Conservation (phyloP, 2,888 invertebrate genomes). For the Tachina lurida region DNA sequence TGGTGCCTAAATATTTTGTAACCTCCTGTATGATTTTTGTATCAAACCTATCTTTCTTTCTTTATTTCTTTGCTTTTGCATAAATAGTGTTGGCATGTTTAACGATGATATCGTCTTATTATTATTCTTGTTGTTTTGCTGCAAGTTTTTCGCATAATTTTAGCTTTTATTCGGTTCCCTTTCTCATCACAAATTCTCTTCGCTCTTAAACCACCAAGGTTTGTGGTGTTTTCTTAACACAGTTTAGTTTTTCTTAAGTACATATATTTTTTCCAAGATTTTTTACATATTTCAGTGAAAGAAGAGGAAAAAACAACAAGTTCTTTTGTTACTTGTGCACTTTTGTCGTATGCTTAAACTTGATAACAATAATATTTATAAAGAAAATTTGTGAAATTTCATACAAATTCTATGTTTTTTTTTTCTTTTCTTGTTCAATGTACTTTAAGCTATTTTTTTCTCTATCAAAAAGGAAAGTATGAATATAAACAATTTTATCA, state of each 20-base stretch:
- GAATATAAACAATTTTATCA: background rate
- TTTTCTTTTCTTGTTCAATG: background rate
- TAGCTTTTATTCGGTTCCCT: background rate
- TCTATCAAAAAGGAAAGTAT: background rate
- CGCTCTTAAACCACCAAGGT: slow-evolving; percentile 17
- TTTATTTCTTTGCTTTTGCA: slow-evolving; percentile 1
- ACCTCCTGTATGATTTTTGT: slow-evolving; percentile 19
- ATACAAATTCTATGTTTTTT: background rate
- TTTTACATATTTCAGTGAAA: background rate
- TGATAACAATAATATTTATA: slow-evolving; percentile 38
- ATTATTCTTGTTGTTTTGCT: slow-evolving; percentile 2
- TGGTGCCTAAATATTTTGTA: background rate
- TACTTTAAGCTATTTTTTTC: background rate
- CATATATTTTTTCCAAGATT: background rate
- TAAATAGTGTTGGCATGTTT: slow-evolving; percentile 53
- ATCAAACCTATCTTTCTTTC: slow-evolving; percentile 2
- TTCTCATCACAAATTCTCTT: slow-evolving; percentile 24
- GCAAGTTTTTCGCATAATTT: slow-evolving; percentile 21
- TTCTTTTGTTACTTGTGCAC: slow-evolving; percentile 32
- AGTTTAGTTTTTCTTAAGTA: slow-evolving; percentile 37
- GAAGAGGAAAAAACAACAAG: background rate
- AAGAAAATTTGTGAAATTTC: slow-evolving; percentile 37
- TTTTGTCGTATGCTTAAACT: slow-evolving; percentile 43
- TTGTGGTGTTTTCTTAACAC: slow-evolving; percentile 63
- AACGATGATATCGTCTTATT: slow-evolving; percentile 55